Base-by-base conservation (phyloP, 1,140 invertebrate species). In the Babylonia areolata region DNA sequence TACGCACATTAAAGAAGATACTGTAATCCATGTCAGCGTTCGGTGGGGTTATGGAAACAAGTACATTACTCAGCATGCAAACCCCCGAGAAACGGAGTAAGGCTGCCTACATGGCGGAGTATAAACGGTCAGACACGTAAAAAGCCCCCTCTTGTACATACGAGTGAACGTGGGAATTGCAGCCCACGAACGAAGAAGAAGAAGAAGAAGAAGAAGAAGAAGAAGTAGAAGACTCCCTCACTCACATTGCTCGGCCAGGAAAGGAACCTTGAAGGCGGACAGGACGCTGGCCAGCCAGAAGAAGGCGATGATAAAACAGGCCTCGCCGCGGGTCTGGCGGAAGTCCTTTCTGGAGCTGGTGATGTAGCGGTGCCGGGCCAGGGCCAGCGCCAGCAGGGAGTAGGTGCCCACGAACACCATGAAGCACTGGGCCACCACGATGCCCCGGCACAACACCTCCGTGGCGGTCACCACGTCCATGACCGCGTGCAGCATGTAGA, bases 361-460 rank as follows among this genome's bases (percentile, higher is more conserved):
- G 73, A 75, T 75, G 33, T 11, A 39, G 33, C 37, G 33, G 33
- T 75, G 73, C 15, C 73, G 73, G 6, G 23, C 73, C 73, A 75
- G 33, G 15, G 73, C 73, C 73, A 75, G 73, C 31, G 73, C 73
- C 73, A 75, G 73, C 31, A 75, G 17, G 33, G 73, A 75, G 73
- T 75, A 75, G 31, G 12, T 33, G n/a, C 37, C 23, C 31, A 23
- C n/a, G 9, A 37, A 12, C 33, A 75, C 31, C 73, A 75, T 9
- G 73, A 75, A 64, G 58, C 58, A 64, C 58, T 64, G 58, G 12
- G 28, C 12, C 2, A 64, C 6, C 58, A 64, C 15, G 58, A 64
- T 64, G 20, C 58, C 58, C 58, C 58, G 58, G 58, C 58, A 64
- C 58, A 64, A 12, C 58, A 5, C 17, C 58, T 28, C 15, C 15